Evolutionary conservation across 2,888 invertebrate species (phyloP).

Genomic region (Tetramorium bicarinatum): DNA sequence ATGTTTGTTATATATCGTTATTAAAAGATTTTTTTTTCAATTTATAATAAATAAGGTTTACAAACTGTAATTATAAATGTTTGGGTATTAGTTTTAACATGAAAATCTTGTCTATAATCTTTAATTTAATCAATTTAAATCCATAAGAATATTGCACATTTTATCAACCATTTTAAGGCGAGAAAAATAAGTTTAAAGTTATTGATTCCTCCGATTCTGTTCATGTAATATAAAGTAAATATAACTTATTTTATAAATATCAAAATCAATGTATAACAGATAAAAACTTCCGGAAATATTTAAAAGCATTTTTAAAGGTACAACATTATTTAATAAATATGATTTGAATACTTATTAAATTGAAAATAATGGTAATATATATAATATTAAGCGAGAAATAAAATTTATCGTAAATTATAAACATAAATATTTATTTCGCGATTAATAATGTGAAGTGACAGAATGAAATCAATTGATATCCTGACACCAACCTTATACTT

Average conservation of each 20-base stretch:
- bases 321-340: not conserved
- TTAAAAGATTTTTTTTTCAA: not conserved
- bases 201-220: no score
- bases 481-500: not conserved
- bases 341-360: not conserved
- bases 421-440: not conserved
- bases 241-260: not conserved
- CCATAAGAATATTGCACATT: no score
- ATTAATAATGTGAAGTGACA: not conserved
- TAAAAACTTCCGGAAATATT: not conserved
- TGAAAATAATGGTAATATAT: not conserved
- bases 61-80: not conserved
- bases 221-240: no score
- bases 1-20: not conserved
- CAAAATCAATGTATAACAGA: not conserved
- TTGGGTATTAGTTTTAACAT: not conserved
- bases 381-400: not conserved
- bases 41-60: not conserved
- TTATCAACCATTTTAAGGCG: no score
- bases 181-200: no score
- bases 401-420: not conserved
- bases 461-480: not conserved
- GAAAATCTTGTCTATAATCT: not conserved
- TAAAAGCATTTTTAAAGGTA: not conserved
- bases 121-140: not conserved